Evolutionary conservation across 1,140 invertebrate species (phyloP).

Genomic region (Anastrepha obliqua): DNA sequence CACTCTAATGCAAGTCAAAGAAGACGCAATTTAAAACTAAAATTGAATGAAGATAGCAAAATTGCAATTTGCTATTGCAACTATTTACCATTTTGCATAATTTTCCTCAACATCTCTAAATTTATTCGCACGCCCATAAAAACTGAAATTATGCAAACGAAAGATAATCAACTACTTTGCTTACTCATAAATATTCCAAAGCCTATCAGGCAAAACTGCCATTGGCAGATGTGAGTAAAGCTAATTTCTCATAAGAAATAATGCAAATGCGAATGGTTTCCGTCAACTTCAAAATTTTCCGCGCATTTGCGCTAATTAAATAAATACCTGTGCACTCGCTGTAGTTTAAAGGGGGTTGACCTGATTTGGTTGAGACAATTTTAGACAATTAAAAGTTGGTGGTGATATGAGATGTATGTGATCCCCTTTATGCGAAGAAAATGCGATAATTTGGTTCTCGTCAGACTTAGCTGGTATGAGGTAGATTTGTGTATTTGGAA

Average conservation of each 20-base stretch:
- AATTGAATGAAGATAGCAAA: too few species aligned
- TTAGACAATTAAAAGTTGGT: too few species aligned
- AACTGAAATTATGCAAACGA: not conserved
- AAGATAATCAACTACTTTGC: not conserved
- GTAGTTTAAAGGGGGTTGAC: not conserved
- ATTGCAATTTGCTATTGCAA: too few species aligned
- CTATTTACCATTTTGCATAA: too few species aligned
- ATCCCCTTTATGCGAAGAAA: not conserved
- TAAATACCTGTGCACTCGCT: not conserved
- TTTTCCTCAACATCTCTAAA: too few species aligned
- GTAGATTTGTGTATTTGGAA: too few species aligned
- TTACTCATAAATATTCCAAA: not conserved
- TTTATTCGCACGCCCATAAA: not conserved
- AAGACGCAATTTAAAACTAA: too few species aligned
- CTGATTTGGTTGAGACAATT: too few species aligned
- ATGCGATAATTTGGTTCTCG: too few species aligned
- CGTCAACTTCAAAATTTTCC: not conserved
- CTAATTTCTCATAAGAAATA: not conserved
- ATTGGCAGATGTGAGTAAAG: not conserved
- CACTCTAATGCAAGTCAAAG: too few species aligned
- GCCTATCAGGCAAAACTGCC: not conserved
- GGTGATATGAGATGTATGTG: not conserved
- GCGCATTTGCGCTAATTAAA: constrained; percentile 17
- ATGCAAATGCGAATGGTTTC: not conserved
- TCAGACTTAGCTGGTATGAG: too few species aligned